These are phyloP conservation scores for Abramis brama DNA, from an alignment of 2,113 vertebrate species.

Conservation along the genomic window DNA sequence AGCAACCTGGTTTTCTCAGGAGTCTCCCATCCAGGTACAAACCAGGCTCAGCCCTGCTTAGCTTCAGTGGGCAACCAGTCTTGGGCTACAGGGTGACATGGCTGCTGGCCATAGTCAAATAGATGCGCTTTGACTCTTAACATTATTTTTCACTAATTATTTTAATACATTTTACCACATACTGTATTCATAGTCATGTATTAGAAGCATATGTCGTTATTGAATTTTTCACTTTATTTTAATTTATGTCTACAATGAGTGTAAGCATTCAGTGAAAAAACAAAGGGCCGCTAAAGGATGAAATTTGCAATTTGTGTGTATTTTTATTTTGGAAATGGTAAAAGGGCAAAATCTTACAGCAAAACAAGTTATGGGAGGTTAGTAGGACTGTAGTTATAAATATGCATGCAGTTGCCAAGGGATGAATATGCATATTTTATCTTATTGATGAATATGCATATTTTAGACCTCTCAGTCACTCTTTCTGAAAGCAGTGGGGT, in stretches of 20 bases:
- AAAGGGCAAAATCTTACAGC: not conserved
- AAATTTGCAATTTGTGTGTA: not conserved
- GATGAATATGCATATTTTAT: constrained; percentile 33
- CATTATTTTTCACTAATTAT: not conserved
- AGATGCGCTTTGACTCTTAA: not conserved
- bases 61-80: too few relatives aligned
- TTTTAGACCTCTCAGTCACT: constrained; percentile 25
- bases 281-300: not conserved
- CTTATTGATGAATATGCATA: constrained; percentile 36
- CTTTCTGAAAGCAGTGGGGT: constrained; percentile 1
- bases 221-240: not conserved
- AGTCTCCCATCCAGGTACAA: too few relatives aligned
- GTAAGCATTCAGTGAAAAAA: not conserved
- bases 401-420: constrained; percentile 21
- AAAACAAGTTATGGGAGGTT: constrained; percentile 27
- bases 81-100: too few relatives aligned
- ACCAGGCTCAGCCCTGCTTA: too few relatives aligned
- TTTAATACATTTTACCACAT: not conserved
- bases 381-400: constrained; percentile 15
- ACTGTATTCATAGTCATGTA: too few relatives aligned
- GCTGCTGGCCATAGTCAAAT: not conserved
- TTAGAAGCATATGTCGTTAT: constrained; percentile 1
- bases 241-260: not conserved
- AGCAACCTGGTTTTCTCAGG: too few relatives aligned
- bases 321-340: not conserved